Conservation (phyloP, 2,113 vertebrate species). For the Accipiter cooperii region DNA sequence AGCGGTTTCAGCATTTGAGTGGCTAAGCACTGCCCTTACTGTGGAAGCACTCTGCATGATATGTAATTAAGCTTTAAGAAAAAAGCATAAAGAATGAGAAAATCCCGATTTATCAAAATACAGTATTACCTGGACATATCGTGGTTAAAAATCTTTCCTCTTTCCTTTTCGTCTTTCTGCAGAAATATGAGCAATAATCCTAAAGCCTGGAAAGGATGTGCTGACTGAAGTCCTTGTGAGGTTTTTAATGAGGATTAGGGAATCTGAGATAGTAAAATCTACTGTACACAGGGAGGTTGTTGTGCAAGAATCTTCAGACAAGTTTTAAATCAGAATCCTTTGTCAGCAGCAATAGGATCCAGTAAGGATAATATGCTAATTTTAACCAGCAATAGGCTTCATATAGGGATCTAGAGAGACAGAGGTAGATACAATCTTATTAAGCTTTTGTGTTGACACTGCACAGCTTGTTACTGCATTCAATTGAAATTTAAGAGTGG, state of each 20-base stretch:
- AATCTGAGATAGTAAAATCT: conserved; percentile 3
- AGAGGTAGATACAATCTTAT: conserved; percentile 4
- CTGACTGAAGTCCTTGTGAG: background rate
- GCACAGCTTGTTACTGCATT: conserved; percentile 42
- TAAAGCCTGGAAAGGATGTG: background rate
- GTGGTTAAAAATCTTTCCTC: background rate
- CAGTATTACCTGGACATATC: background rate
- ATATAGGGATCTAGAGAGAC: conserved; percentile 17
- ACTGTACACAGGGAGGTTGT: background rate
- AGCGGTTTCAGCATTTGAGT: background rate
- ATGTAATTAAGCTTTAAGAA: background rate
- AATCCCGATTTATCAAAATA: background rate
- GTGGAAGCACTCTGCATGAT: background rate
- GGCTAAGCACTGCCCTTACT: background rate
- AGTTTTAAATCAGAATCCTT: conserved; percentile 37
- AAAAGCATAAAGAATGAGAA: background rate
- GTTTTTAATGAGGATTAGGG: conserved; percentile 25
- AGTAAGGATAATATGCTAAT: conserved; percentile 31
- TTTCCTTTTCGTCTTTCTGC: background rate
- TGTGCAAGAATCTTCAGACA: background rate
- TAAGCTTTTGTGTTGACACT: conserved; percentile 46
- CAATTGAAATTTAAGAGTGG: background rate
- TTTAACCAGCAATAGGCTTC: conserved; percentile 10
- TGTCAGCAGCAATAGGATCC: conserved; percentile 30
- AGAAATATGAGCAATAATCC: background rate